Base-by-base conservation (phyloP, 2,797 vertebrate species). In the Gallinago stenura region DNA sequence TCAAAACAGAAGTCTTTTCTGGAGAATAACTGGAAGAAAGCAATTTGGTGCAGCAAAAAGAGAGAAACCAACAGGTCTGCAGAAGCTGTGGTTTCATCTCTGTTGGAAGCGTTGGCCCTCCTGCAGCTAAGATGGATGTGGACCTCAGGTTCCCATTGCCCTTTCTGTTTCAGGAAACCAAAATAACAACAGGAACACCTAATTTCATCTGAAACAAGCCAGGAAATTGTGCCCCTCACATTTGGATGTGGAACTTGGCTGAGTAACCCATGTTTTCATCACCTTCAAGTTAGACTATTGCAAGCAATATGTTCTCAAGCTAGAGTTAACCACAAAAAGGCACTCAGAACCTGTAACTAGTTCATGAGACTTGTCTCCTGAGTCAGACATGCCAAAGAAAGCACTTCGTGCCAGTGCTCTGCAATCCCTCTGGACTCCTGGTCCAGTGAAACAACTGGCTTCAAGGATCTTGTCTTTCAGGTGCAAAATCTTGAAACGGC, bases 101-200 rank as follows among this genome's bases (percentile, higher is more conserved):
- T 91, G 16, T 48, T 58, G 31, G 51, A 89, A 90, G 80, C 33
- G 39, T 39, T 21, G 13, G 6, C 22, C 26, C 24, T 92, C 35
- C 75, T 88, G 54, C 41, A 75, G 65, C 69, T 57, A 64, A 69
- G 73, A 21, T n/a, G 33, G 30, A 21, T 10, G 30, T 35, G 62
- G 43, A 45, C 28, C 71, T 64, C 19, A 80, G 41, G 13, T 35
- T 82, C 33, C 20, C 43, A 14, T 50, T 80, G 60, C 37, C 89
- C 51, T 15, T 90, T 82, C 56, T 83, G 43, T 48, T 84, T 80
- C 89, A 83, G 53, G 39, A 93, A 92, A 89, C 78, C 75, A 92
- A 95, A 94, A 89, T 15, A 92, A 93, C 86, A 95, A 85, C 78
- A 96, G 45, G 75, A 94, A 92, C 64, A 68, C 48, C 48, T 19